These are phyloP conservation scores for Ypsolopha scabrella DNA, from an alignment of 2,888 invertebrate genomes.

Conservation along the genomic window DNA sequence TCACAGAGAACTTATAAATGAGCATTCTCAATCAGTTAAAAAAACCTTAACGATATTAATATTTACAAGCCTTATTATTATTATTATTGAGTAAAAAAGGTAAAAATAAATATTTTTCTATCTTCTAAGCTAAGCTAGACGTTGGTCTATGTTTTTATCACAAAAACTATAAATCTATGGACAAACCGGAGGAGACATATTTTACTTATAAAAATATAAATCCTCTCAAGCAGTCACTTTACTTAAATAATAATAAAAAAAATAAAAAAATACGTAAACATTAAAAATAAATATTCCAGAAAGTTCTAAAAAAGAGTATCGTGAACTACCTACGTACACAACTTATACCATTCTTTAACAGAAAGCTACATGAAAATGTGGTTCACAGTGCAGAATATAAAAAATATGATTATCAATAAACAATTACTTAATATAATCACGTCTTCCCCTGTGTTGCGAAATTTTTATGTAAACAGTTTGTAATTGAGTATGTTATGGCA, in stretches of 20 bases:
- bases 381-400: too few species aligned
- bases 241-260: background rate
- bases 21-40: background rate
- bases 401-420: too few species aligned
- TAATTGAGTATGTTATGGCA: too few species aligned
- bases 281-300: background rate
- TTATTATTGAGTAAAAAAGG: background rate
- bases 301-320: too few species aligned
- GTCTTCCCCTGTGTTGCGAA: too few species aligned
- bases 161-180: conserved; percentile 11
- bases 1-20: background rate
- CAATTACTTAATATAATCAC: too few species aligned
- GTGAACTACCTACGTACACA: too few species aligned
- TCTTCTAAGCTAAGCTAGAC: background rate
- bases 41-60: background rate
- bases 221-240: conserved; percentile 56
- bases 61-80: background rate
- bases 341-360: too few species aligned
- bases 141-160: conserved; percentile 1
- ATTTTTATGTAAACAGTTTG: too few species aligned
- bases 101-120: background rate
- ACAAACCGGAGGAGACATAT: conserved; percentile 63
- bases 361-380: too few species aligned
- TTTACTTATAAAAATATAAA: conserved; percentile 56
- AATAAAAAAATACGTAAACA: background rate